Evolutionary conservation across 1,140 invertebrate species (phyloP), one percentile per base, ranked within the genome.

Genomic region (Plectrocnemia conspersa): DNA sequence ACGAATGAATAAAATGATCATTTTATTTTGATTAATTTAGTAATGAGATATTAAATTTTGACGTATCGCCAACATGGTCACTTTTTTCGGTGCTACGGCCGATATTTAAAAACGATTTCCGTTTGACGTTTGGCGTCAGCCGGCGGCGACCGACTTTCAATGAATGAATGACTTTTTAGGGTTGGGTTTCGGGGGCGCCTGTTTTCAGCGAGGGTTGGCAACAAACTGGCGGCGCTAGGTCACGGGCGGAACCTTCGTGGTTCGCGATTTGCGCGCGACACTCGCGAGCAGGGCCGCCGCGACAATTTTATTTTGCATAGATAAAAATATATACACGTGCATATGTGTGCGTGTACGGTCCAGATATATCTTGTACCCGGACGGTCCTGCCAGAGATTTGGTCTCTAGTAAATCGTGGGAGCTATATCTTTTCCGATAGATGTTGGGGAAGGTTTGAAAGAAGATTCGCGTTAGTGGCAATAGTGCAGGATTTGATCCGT

Each of bases 251-350:
- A 55, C 57, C 57, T 59, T 59, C 49, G n/a, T n/a, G 41, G 23
- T 42, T 45, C 38, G 41, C 48, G 32, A 46, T 52, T 60, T 59
- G 52, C 56, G 58, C 58, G 58, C 58, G 56, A 54, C 53, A 49
- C 45, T 49, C 38, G 33, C 6, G 13, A 24, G 21, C 44, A 36
- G 44, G 53, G 2, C 52, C 52, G 15, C 52, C 7, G 16, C 18
- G n/a, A 9, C n/a, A 32, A 9, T 32, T 32, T 9, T 32, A 32
- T 32, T 32, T 32, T 32, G n/a, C n/a, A n/a, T n/a, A n/a, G n/a
- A n/a, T n/a, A n/a, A n/a, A n/a, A n/a, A n/a, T n/a, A n/a, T n/a
- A n/a, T n/a, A n/a, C n/a, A n/a, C n/a, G n/a, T n/a, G n/a, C n/a
- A n/a, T n/a, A 6, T 29, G 6, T n/a, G 27, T n/a, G 27, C 6